Evolutionary conservation across 2,113 vertebrate genomes (phyloP), one percentile per base, ranked within the genome.

Genomic region (Gasterosteus nipponicus): DNA sequence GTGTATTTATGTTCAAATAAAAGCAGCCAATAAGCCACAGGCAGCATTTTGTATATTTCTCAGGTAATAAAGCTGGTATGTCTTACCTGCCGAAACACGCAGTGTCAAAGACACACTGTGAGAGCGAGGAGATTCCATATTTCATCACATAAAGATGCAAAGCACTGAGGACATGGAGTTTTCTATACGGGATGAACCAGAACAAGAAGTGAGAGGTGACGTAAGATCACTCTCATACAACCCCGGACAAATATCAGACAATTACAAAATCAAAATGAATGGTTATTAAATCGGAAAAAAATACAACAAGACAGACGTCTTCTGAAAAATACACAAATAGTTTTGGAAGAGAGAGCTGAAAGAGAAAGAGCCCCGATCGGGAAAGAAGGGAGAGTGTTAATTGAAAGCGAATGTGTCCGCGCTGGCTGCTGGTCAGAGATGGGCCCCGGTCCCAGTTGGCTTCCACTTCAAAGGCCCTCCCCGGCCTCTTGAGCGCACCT

Each of bases 321-420:
- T 71, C 49, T 38, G 56, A 70, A 26, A 73, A 14, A 64, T 44
- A 29, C 39, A 65, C 39, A 18, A 10, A 10, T 26, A 66, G 33
- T 41, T 58, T 53, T 53, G 11, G 72, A 80, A 75, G 72, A 61
- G n/a, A 61, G 46, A 79, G 51, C 69, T 65, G 26, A 81, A 64
- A 80, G 81, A 22, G 63, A 70, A 70, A 75, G 54, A 77, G 74
- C 47, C 73, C 64, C 31, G 29, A 69, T 78, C 39, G 68, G 47
- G 79, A 75, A 75, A 70, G 80, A 86, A 77, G 62, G 58, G 69
- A 83, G 86, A 88, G 87, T 90, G 86, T 89, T 90, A 92, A 92
- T 85, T 89, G 83, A 90, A 93, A 93, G 85, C 85, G 85, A 93
- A 93, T 93, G 92, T 89, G 89, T 90, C 87, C 89, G 84, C 54